A percentile compares a stretch with the other conserved stretches of the same genome.
phyloP scores from a whole-genome alignment of 2,797 vertebrate genomes.

The Lacerta viridis region DNA sequence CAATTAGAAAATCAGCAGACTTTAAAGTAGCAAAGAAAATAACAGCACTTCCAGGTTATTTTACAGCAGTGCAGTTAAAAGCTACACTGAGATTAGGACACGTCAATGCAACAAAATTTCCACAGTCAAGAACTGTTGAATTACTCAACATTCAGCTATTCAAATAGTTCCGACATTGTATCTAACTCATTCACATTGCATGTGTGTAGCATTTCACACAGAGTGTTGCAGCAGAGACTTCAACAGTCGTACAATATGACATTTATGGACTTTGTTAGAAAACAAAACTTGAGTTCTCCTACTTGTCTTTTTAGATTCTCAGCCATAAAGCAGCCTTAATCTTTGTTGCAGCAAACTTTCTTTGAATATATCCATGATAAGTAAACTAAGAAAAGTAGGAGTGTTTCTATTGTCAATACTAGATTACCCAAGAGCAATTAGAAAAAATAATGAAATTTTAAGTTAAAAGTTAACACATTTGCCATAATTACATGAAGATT shows the following conservation, averaged over 20 bases:
- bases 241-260: fast-evolving
- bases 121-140: not conserved
- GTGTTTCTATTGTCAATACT: not conserved
- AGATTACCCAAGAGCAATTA: not conserved
- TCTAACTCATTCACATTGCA: conserved; percentile 21
- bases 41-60: not conserved
- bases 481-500: not conserved
- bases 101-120: not conserved
- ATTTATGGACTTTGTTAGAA: conserved; percentile 21
- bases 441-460: not conserved
- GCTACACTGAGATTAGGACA: not conserved
- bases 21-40: not conserved
- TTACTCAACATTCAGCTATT: conserved; percentile 2
- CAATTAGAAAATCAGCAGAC: not conserved
- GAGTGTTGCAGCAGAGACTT: not conserved
- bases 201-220: not conserved
- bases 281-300: not conserved
- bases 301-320: not conserved
- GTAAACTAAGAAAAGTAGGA: not conserved
- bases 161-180: conserved; percentile 8
- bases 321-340: not conserved
- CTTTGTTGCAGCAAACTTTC: not conserved
- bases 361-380: not conserved
- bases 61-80: not conserved
- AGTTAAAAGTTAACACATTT: not conserved